A percentile compares a stretch with the other conserved stretches of the same genome.
These are phyloP conservation scores for Tadarida brasiliensis DNA, from an alignment of 2,797 vertebrate genomes.

Conservation along the genomic window DNA sequence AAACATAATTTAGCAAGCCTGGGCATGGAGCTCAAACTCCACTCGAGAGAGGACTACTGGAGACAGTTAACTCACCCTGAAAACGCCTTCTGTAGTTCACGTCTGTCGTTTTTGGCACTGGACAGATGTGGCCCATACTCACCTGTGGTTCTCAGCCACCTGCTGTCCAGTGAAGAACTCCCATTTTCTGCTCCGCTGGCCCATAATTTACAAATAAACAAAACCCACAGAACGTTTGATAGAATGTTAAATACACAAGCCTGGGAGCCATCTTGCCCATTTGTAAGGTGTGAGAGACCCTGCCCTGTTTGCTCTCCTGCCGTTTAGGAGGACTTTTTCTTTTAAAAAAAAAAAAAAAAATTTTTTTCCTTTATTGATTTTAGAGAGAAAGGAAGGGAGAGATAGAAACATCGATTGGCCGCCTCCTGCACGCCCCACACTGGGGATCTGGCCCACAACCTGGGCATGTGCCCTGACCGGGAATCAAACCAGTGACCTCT, in stretches of 20 bases:
- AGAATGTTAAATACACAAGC: conserved; percentile 65
- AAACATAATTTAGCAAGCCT: conserved; percentile 85
- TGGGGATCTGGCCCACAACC: too few relatives aligned
- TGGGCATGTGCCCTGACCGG: too few relatives aligned
- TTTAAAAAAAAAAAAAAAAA: too few relatives aligned
- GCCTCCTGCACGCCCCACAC: too few relatives aligned
- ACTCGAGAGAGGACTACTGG: conserved; percentile 82
- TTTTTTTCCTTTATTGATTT: too few relatives aligned
- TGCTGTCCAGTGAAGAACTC: conserved; percentile 85
- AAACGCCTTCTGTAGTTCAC: conserved; percentile 83
- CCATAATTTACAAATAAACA: conserved; percentile 72
- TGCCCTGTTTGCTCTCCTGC: not conserved
- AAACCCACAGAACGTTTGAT: conserved; percentile 47
- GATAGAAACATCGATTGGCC: too few relatives aligned
- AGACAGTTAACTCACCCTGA: conserved; percentile 82
- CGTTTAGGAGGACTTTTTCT: not conserved
- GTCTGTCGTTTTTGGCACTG: conserved; percentile 63
- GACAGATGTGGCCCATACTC: not conserved
- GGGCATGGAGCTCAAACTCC: conserved; percentile 79
- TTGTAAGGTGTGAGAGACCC: not conserved
- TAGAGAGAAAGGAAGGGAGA: too few relatives aligned
- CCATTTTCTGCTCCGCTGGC: conserved; percentile 82
- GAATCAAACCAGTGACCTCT: too few relatives aligned
- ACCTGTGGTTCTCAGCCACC: conserved; percentile 77
- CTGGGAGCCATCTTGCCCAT: not conserved